Percentiles rank a stretch among this genome's conserved stretches.
Conservation (phyloP, 2,113 vertebrate species). For the Leucopsar rothschildi region DNA sequence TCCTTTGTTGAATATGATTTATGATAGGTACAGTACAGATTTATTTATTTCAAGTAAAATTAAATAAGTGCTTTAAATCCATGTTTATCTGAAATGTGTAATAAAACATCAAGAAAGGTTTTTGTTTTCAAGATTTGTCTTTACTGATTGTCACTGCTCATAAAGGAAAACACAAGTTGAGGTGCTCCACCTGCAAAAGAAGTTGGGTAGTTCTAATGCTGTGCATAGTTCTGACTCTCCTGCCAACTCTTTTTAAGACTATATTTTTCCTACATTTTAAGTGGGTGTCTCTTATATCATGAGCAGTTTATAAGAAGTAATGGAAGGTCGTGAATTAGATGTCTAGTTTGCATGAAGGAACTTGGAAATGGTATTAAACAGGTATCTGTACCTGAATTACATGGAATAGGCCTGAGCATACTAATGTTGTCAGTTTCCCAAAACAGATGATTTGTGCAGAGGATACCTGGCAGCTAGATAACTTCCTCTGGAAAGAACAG, state of each 20-base stretch:
- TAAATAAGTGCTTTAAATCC: background rate
- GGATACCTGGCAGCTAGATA: background rate
- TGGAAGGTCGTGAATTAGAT: background rate
- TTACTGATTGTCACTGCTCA: background rate
- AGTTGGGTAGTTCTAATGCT: background rate
- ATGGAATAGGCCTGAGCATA: background rate
- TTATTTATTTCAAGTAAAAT: background rate
- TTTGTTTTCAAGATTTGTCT: background rate
- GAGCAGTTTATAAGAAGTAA: background rate
- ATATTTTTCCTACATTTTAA: background rate
- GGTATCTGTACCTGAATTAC: background rate
- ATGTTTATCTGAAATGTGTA: background rate
- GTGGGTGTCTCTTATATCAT: background rate
- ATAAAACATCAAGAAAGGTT: background rate
- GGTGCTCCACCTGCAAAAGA: background rate
- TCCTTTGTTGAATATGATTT: constrained; percentile 72
- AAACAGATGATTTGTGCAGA: background rate
- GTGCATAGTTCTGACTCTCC: background rate
- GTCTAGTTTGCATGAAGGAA: background rate
- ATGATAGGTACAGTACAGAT: constrained; percentile 77
- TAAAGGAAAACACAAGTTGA: background rate
- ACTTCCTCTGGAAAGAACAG: background rate
- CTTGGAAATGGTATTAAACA: background rate
- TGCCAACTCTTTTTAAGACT: background rate
- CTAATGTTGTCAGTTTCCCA: background rate